phyloP scores from a whole-genome alignment of 2,797 vertebrate species.

The Buceros bicornis region DNA sequence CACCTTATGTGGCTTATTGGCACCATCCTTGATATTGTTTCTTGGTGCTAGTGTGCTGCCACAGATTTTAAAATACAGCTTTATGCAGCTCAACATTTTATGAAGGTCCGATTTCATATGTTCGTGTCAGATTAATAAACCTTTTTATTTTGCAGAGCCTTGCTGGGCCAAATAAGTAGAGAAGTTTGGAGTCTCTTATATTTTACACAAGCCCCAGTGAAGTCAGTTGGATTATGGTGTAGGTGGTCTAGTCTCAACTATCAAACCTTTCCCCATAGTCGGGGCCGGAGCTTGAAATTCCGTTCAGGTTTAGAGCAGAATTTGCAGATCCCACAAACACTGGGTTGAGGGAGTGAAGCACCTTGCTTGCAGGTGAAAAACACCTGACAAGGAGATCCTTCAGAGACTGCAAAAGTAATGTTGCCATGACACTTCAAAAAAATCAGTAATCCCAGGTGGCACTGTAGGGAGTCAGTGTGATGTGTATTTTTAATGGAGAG shows the following conservation, averaged over 20 bases:
- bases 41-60: neutral
- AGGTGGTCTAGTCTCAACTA: neutral
- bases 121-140: neutral
- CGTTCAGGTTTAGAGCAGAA: neutral
- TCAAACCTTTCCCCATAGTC: neutral
- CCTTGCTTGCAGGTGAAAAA: neutral
- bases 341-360: neutral
- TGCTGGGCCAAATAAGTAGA: neutral
- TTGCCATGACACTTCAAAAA: neutral
- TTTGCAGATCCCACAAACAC: neutral
- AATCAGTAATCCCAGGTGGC: neutral
- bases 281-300: neutral
- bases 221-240: neutral
- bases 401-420: neutral
- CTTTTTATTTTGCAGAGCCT: neutral
- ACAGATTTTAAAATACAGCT: neutral
- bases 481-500: neutral
- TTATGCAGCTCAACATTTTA: neutral
- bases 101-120: neutral
- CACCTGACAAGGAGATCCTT: neutral
- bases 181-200: neutral
- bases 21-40: neutral
- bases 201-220: neutral
- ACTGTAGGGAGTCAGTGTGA: neutral
- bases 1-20: neutral